Evolutionary conservation across 1,140 invertebrate species (phyloP).

Genomic region (Octopus bimaculoides): DNA sequence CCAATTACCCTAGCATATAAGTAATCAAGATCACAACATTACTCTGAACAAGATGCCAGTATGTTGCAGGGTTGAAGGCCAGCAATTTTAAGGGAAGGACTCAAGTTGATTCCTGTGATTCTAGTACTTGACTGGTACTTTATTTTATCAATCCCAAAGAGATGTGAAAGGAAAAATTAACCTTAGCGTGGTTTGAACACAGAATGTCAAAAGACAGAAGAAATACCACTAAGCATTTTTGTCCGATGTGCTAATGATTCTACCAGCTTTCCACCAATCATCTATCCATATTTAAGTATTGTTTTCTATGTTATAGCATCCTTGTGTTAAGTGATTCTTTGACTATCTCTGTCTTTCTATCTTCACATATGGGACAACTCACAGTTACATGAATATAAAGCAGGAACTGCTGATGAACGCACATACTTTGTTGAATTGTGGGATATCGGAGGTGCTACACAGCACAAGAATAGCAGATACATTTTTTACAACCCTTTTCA

Average conservation of each 20-base stretch:
- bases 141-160: no score
- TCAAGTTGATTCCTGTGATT: no score
- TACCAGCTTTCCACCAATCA: not conserved
- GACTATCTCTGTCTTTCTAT: not conserved
- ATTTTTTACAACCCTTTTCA: constrained; percentile 92
- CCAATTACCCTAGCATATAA: no score
- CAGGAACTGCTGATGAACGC: constrained; percentile 85
- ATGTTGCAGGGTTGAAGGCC: no score
- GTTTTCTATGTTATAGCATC: constrained; percentile 1
- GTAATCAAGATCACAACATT: no score
- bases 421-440: constrained; percentile 93
- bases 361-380: not conserved
- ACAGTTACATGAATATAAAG: constrained; percentile 87
- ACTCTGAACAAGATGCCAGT: no score
- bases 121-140: no score
- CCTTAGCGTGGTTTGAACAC: no score
- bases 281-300: not conserved
- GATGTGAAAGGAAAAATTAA: no score
- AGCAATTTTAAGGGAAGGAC: no score
- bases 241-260: not conserved
- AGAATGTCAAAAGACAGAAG: not conserved
- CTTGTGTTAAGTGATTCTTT: not conserved
- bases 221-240: not conserved
- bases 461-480: constrained; percentile 83
- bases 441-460: constrained; percentile 92